Base-by-base conservation (phyloP, 2,113 vertebrate species). In the Physeter macrocephalus region DNA sequence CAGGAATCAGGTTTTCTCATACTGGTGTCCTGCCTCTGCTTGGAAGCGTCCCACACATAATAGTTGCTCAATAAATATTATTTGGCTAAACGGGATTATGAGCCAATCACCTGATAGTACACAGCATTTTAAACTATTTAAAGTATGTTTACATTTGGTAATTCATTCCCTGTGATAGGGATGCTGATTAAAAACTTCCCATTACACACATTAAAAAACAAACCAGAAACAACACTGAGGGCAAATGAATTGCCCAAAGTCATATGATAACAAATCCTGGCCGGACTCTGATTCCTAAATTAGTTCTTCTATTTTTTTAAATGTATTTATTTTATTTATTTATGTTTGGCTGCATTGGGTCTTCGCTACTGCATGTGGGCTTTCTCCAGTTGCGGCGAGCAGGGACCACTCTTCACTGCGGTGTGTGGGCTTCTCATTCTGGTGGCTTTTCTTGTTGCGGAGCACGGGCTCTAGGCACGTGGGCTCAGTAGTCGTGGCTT, bases 111-210 rank as follows among this genome's bases (percentile, higher is more conserved):
- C 25, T 87, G 82, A 88, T 23, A 31, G 8, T 67, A 59, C 8
- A 74, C 17, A 82, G 20, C 83, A 78, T 41, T 77, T 82, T 49
- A 90, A 71, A 21, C 5, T 84, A 66, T 95, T 49, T 18, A 88
- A 71, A 91, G 29, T 88, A 83, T 57, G 21, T 78, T 97, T 88
- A 69, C 9, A 90, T 71, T 96, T 93, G n/a, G 34, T 84, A 92
- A 67, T 83, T 88, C 86, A 81, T 85, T 77, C 27, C 5, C 80
- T 59, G 3, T 88, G 64, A 74, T 67, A 90, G 11, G 10, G 39
- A 95, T 75, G 31, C 27, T 92, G 6, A 69, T 77, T 85, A 75
- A 89, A 85, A 88, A 25, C 36, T 86, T 21, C 21, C 49, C 49
- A 88, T 52, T 80, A 90, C 10, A 93, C 15, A 84, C 41, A 85